These are phyloP conservation scores for Drosophila truncata DNA, from an alignment of 1,140 invertebrate species.

Conservation along the genomic window DNA sequence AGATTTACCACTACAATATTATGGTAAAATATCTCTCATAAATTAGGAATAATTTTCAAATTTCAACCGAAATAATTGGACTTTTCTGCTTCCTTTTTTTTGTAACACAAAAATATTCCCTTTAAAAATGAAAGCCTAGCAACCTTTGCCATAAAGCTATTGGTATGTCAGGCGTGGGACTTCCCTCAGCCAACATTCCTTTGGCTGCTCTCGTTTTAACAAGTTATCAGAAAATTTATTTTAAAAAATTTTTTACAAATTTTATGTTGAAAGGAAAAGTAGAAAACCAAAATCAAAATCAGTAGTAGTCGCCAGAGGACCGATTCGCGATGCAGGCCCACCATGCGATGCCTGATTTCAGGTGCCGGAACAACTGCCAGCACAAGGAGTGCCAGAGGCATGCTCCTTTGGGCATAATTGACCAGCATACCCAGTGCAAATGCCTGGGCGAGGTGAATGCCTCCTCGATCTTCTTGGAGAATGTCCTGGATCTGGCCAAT, in stretches of 20 bases:
- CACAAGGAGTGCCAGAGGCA: slow-evolving; percentile 80
- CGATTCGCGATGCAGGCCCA: slow-evolving; percentile 68
- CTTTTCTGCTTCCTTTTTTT: neutral
- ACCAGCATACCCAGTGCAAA: slow-evolving; percentile 76
- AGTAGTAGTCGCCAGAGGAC: neutral
- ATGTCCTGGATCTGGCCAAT: slow-evolving; percentile 75
- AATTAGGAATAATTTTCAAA: too few relatives aligned
- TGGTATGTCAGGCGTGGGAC: neutral
- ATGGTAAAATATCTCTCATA: neutral
- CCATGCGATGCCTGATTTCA: slow-evolving; percentile 78
- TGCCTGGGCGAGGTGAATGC: slow-evolving; percentile 77
- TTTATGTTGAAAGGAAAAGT: neutral
- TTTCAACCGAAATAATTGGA: too few relatives aligned
- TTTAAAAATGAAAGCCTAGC: neutral
- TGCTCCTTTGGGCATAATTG: slow-evolving; percentile 69
- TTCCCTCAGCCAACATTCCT: slow-evolving; percentile 7
- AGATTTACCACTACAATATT: neutral
- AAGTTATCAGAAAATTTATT: slow-evolving; percentile 17
- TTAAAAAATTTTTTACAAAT: slow-evolving; percentile 26
- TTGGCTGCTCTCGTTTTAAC: slow-evolving; percentile 46
- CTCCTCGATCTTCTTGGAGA: slow-evolving; percentile 81
- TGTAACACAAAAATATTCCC: neutral
- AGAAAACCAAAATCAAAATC: neutral
- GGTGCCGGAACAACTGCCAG: slow-evolving; percentile 73
- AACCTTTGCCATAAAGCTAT: neutral